Conservation (phyloP, 2,797 vertebrate genomes). For the Epinephelus coioides region DNA sequence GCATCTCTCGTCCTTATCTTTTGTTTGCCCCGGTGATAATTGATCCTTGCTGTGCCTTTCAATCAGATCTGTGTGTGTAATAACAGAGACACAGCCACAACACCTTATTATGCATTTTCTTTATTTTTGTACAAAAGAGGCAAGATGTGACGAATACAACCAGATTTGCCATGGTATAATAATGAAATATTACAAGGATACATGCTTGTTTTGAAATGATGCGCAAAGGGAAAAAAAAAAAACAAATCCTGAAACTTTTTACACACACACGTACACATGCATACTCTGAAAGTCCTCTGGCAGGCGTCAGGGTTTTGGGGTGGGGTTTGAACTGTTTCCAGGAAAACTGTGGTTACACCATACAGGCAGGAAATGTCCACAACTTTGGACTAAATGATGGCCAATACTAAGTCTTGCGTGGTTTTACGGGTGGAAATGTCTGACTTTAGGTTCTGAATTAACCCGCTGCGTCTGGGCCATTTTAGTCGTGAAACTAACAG, state of each 20-base stretch:
- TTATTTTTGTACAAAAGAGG: slow-evolving; percentile 82
- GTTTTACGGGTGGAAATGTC: slow-evolving; percentile 85
- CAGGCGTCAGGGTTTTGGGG: slow-evolving; percentile 13
- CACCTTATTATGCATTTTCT: slow-evolving; percentile 59
- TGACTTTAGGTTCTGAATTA: slow-evolving; percentile 76
- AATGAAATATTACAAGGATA: slow-evolving; percentile 81
- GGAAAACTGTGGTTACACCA: slow-evolving; percentile 56
- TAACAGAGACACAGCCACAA: slow-evolving; percentile 11
- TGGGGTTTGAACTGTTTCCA: slow-evolving; percentile 43
- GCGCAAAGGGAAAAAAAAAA: slow-evolving; percentile 60
- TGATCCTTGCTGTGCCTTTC: not conserved
- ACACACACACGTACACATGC: slow-evolving; percentile 44
- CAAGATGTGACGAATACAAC: slow-evolving; percentile 74
- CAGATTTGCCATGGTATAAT: slow-evolving; percentile 61
- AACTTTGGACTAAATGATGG: slow-evolving; percentile 51
- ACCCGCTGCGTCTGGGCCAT: slow-evolving; percentile 34
- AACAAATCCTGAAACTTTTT: slow-evolving; percentile 24
- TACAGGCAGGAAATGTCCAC: slow-evolving; percentile 80
- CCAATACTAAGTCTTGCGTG: slow-evolving; percentile 65
- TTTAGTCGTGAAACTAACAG: slow-evolving; percentile 78
- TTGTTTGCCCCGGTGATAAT: not conserved
- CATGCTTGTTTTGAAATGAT: slow-evolving; percentile 86
- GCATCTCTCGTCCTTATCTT: not conserved
- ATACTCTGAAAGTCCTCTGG: slow-evolving; percentile 58
- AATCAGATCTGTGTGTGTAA: not conserved